phyloP scores from a whole-genome alignment of 2,888 invertebrate species.

The Callimorpha dominula region DNA sequence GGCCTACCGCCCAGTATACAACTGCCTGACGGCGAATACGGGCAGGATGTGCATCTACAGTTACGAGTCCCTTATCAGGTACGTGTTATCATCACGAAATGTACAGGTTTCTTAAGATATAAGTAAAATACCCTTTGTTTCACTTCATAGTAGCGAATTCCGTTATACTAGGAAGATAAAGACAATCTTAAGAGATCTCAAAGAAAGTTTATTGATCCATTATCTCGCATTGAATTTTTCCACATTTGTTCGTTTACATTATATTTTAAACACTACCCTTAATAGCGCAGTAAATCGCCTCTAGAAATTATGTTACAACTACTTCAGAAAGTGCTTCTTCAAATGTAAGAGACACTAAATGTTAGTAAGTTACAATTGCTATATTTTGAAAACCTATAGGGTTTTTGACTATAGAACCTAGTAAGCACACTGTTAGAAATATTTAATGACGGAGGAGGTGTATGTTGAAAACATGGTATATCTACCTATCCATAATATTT shows the following conservation, averaged over 20 bases:
- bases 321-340: no score
- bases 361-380: no score
- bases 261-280: no score
- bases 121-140: neutral
- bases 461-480: neutral
- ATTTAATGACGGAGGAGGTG: neutral
- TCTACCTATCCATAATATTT: neutral
- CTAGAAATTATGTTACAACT: no score
- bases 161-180: neutral
- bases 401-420: neutral
- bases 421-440: neutral
- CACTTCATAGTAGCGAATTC: no score
- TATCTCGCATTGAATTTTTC: no score
- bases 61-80: constrained; percentile 89
- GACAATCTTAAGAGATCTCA: neutral
- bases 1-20: constrained; percentile 88
- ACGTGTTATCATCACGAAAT: neutral
- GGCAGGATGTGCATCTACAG: constrained; percentile 87
- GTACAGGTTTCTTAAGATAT: no score
- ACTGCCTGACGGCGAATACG: constrained; percentile 89
- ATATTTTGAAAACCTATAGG: no score
- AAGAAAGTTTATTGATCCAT: neutral
- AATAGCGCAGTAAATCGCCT: no score
- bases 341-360: no score
- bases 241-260: no score